A percentile compares a stretch with the other conserved stretches of the same genome.
Conservation (phyloP, 1,140 invertebrate genomes). For the Anoplolepis gracilipes region DNA sequence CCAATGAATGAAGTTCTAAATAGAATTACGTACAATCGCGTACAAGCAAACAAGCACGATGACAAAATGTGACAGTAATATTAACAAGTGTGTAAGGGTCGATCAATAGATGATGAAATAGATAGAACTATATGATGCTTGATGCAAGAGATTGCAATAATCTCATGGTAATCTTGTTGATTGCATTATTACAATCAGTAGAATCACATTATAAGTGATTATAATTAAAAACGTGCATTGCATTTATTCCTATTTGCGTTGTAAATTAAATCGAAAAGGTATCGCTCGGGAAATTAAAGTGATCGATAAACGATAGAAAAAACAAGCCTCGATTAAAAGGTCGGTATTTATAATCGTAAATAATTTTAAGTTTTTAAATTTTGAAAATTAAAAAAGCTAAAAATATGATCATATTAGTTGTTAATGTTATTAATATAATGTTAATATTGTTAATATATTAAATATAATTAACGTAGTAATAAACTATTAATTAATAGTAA, state of each 20-base stretch:
- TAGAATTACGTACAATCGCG: slow-evolving; percentile 26
- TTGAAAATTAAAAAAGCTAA: too few species aligned
- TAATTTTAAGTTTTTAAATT: too few species aligned
- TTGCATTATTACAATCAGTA: background rate
- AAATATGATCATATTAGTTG: too few species aligned
- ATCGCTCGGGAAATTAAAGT: slow-evolving; percentile 9
- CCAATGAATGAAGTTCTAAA: slow-evolving; percentile 17
- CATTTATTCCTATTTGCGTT: background rate
- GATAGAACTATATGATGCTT: background rate
- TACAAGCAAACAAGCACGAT: background rate
- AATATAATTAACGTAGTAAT: too few species aligned
- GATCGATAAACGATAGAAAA: background rate
- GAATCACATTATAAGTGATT: background rate
- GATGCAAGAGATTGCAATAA: background rate
- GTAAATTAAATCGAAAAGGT: background rate
- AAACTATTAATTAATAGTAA: too few species aligned
- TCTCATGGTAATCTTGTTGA: background rate
- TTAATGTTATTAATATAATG: too few species aligned
- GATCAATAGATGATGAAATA: slow-evolving; percentile 11
- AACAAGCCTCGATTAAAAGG: too few species aligned
- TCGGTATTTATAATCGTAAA: too few species aligned
- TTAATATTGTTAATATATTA: too few species aligned
- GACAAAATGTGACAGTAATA: slow-evolving; percentile 18
- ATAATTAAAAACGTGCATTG: background rate
- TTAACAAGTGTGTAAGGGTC: background rate